Conservation (phyloP, 2,888 invertebrate genomes). For the Heliconius sara region DNA sequence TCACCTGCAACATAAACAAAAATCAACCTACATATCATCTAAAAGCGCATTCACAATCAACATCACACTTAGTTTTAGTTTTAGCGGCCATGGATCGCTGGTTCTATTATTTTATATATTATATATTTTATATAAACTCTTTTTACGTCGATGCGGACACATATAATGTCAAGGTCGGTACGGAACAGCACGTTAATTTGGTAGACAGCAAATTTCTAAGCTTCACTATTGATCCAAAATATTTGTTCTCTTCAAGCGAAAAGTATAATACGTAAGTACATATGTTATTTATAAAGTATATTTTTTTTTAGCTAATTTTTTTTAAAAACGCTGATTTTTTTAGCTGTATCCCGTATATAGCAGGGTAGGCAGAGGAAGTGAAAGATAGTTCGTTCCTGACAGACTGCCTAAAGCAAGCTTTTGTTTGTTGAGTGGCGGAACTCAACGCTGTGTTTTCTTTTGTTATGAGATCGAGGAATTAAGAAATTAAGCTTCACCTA, state of each 20-base stretch:
- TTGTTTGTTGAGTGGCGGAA: neutral
- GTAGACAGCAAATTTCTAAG: conserved; percentile 89
- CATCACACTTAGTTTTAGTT: conserved; percentile 24
- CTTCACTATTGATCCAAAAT: conserved; percentile 88
- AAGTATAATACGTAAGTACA: conserved; percentile 57
- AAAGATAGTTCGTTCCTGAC: neutral
- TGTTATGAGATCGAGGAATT: neutral
- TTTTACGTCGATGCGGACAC: conserved; percentile 64
- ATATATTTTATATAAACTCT: conserved; percentile 5
- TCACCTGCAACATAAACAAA: conserved; percentile 31
- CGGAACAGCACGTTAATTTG: conserved; percentile 85
- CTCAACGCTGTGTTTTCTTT: neutral
- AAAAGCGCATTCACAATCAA: conserved; percentile 10
- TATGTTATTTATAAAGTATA: neutral
- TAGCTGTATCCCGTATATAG: neutral
- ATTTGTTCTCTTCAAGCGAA: conserved; percentile 76
- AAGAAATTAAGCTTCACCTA: neutral
- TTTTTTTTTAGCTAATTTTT: too few species aligned
- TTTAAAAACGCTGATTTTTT: too few species aligned
- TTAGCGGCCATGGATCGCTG: conserved; percentile 31
- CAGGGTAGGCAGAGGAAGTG: neutral
- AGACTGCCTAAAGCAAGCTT: too few species aligned
- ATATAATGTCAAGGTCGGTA: conserved; percentile 83
- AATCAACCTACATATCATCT: conserved; percentile 3
- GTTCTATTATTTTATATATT: conserved; percentile 11